phyloP scores from a whole-genome alignment of 2,888 invertebrate species.

The Blastobasis lacticolella region DNA sequence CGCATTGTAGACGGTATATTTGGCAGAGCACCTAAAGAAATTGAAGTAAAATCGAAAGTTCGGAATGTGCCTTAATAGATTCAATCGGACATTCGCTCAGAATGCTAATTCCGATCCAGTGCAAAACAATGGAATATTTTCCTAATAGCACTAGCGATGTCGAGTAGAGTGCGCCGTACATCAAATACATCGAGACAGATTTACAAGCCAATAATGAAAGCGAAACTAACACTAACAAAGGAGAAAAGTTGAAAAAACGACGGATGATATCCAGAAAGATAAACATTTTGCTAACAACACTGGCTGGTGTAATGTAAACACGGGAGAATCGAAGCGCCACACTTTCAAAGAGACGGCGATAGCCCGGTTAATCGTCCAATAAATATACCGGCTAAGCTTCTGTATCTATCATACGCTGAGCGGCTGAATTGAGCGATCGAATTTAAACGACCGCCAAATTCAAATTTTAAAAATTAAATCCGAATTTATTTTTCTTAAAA shows the following conservation, averaged over 20 bases:
- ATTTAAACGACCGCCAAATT: too few species aligned
- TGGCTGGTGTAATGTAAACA: constrained; percentile 44
- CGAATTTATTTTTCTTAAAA: too few species aligned
- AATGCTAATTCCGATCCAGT: too few species aligned
- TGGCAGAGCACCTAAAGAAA: too few species aligned
- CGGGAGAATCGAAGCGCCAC: constrained; percentile 30
- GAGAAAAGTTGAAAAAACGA: constrained; percentile 30
- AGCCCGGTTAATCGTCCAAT: constrained; percentile 18
- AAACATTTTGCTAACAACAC: constrained; percentile 46
- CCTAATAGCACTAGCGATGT: background rate
- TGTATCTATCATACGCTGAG: constrained; percentile 6
- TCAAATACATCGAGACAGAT: constrained; percentile 35
- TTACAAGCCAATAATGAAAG: constrained; percentile 44
- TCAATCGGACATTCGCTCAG: too few species aligned
- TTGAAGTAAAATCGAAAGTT: too few species aligned
- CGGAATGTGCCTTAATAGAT: too few species aligned
- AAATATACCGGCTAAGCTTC: constrained; percentile 13
- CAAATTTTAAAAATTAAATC: too few species aligned
- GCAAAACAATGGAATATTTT: background rate
- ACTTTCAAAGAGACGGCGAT: constrained; percentile 18
- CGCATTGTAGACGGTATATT: too few species aligned
- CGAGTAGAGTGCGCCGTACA: constrained; percentile 11
- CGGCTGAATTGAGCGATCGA: background rate
- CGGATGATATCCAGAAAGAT: constrained; percentile 51
- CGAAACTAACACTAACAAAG: constrained; percentile 42